Evolutionary conservation across 2,113 vertebrate species (phyloP).

Genomic region (Meleagris gallopavo): DNA sequence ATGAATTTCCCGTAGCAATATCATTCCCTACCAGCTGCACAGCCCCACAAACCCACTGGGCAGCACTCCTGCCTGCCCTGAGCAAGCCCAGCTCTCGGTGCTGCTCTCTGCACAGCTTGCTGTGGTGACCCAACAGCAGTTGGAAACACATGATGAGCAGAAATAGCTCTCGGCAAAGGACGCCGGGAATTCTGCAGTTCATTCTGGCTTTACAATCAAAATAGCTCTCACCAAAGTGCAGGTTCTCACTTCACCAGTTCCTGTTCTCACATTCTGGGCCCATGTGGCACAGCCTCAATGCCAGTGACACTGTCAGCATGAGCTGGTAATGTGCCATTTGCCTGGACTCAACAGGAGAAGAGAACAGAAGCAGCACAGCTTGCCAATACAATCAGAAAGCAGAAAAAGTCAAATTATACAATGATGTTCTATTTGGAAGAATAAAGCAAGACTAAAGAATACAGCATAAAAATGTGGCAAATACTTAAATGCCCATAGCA

Average conservation of each 20-base stretch:
- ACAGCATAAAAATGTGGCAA: not conserved
- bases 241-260: not conserved
- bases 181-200: not conserved
- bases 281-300: not conserved
- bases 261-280: not conserved
- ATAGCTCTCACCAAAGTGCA: not conserved
- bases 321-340: not conserved
- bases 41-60: not conserved
- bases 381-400: not conserved
- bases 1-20: not conserved
- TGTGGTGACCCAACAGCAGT: not conserved
- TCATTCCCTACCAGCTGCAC: fast-evolving
- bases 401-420: not conserved
- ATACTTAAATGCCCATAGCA: not conserved
- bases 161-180: conserved; percentile 22
- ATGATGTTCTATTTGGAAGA: not conserved
- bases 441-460: not conserved
- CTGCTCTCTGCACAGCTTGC: not conserved
- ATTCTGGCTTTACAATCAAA: not conserved
- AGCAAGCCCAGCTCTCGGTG: not conserved
- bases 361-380: not conserved
- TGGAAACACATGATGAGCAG: not conserved
- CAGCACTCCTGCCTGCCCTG: fast-evolving
- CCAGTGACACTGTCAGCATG: not conserved
- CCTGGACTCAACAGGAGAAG: not conserved